Conservation (phyloP, 2,888 invertebrate genomes). For the Ochropleura leucogaster region DNA sequence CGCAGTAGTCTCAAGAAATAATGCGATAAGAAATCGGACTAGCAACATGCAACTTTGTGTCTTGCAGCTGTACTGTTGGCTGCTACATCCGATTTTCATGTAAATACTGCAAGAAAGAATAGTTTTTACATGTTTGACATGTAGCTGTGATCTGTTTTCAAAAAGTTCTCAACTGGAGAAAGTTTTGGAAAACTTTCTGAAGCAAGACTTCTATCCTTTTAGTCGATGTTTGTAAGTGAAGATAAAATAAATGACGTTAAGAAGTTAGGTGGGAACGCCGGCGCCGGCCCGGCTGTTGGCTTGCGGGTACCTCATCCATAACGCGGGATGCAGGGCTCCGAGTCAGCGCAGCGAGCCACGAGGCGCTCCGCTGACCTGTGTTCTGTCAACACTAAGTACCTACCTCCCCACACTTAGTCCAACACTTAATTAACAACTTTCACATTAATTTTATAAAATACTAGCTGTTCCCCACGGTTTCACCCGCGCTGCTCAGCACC, state of each 20-base stretch:
- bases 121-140: no score
- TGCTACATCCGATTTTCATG: neutral
- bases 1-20: constrained; percentile 14
- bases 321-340: constrained; percentile 30
- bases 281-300: constrained; percentile 17
- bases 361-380: no score
- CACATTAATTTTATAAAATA: neutral
- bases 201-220: constrained; percentile 9
- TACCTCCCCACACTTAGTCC: neutral
- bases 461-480: no score
- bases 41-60: neutral
- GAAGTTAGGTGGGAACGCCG: neutral
- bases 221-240: neutral
- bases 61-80: neutral
- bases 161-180: neutral
- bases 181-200: neutral
- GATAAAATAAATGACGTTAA: constrained; percentile 50
- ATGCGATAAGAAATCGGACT: neutral
- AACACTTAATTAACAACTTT: neutral
- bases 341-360: neutral
- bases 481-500: no score
- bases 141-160: neutral
- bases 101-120: no score
- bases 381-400: neutral
- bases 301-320: constrained; percentile 50